phyloP scores from a whole-genome alignment of 2,888 invertebrate species.

The Tenthredo notha region DNA sequence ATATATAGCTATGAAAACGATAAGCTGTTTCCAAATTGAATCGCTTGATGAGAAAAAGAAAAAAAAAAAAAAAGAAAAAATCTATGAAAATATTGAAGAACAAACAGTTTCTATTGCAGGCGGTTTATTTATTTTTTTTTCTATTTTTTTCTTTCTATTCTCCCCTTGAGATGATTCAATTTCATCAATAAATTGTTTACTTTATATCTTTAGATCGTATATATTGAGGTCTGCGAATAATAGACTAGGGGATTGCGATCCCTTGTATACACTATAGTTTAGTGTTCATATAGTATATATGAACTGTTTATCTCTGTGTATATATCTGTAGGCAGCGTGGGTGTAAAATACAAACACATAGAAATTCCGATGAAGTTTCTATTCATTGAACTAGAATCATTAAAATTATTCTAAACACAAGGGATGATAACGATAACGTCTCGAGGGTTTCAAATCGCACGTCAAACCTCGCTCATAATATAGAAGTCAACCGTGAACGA shows the following conservation, averaged over 20 bases:
- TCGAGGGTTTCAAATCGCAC: background rate
- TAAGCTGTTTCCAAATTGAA: background rate
- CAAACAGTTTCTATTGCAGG: background rate
- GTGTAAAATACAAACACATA: background rate
- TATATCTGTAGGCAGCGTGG: background rate
- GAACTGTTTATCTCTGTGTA: no score
- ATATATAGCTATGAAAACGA: background rate
- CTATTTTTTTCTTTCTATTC: background rate
- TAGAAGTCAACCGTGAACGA: background rate
- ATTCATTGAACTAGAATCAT: background rate
- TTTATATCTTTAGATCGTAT: background rate
- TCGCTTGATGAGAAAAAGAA: background rate
- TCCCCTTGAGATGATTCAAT: background rate
- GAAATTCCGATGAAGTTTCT: background rate
- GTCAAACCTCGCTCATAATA: slow-evolving; percentile 3
- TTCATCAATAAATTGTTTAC: background rate
- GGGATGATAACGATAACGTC: background rate
- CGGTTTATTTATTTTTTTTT: background rate
- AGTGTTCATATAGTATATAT: background rate
- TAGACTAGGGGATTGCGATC: slow-evolving; percentile 3
- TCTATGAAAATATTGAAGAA: background rate
- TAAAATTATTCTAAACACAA: background rate
- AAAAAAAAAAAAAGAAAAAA: background rate
- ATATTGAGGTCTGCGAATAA: background rate
- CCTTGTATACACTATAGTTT: background rate